Evolutionary conservation across 2,113 vertebrate species (phyloP).

Genomic region (Dicaeum eximium): DNA sequence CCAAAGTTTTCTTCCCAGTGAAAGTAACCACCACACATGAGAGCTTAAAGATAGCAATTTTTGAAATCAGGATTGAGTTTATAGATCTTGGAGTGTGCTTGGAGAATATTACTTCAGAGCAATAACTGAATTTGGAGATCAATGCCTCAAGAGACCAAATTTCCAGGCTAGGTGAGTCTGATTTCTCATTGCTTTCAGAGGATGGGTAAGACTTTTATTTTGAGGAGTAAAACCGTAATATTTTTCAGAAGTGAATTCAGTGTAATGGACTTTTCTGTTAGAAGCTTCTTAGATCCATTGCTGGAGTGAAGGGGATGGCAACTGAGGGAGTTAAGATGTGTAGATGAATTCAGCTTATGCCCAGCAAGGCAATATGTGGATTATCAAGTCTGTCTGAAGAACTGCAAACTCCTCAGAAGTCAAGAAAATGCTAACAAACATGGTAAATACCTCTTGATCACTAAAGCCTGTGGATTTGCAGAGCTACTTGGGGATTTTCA

Average conservation of each 20-base stretch:
- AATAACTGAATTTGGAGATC: background rate
- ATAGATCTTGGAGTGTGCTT: background rate
- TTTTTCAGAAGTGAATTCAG: background rate
- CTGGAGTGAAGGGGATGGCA: background rate
- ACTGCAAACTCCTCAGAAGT: background rate
- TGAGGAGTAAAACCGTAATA: background rate
- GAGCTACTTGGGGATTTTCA: slow-evolving; percentile 7
- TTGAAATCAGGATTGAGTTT: background rate
- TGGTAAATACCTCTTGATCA: slow-evolving; percentile 1
- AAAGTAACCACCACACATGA: background rate
- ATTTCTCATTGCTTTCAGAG: background rate
- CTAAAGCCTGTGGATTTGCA: slow-evolving; percentile 22
- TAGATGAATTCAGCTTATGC: background rate
- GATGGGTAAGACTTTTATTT: background rate
- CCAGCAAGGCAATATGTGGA: background rate
- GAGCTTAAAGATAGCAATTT: background rate
- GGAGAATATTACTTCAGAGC: background rate
- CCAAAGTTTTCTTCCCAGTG: background rate
- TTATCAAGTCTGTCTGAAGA: background rate
- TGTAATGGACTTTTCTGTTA: background rate
- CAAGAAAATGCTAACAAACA: background rate
- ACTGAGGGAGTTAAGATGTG: background rate
- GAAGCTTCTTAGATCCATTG: background rate
- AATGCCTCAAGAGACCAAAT: background rate
- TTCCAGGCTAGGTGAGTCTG: background rate